These are phyloP conservation scores for Chauna torquata DNA, from an alignment of 2,113 vertebrate genomes.

Conservation along the genomic window DNA sequence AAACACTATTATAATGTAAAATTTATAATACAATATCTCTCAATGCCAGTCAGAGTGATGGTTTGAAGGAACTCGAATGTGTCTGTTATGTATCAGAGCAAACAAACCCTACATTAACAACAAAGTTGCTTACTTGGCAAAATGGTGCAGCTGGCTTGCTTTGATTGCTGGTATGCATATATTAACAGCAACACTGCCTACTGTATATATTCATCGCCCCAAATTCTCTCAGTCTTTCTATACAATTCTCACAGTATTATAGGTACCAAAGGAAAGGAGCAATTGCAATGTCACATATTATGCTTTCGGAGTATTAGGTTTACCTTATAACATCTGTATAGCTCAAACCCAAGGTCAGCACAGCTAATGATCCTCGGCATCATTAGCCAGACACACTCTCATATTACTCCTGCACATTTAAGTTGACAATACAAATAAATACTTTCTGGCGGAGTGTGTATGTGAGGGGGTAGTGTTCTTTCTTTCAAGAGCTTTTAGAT, in stretches of 20 bases:
- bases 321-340: background rate
- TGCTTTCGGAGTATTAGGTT: background rate
- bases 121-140: slow-evolving; percentile 60
- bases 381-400: background rate
- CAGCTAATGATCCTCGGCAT: background rate
- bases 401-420: background rate
- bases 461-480: slow-evolving; percentile 57
- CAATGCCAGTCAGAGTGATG: slow-evolving; percentile 66
- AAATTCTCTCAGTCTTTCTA: background rate
- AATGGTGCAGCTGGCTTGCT: slow-evolving; percentile 36
- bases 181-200: background rate
- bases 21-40: slow-evolving; percentile 74
- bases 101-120: slow-evolving; percentile 62
- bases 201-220: background rate
- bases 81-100: slow-evolving; percentile 68
- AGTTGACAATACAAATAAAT: slow-evolving; percentile 56
- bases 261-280: background rate
- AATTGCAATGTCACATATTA: rapidly evolving
- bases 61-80: slow-evolving; percentile 51
- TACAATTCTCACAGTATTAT: background rate
- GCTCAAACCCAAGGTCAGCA: background rate
- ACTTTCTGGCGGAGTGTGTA: slow-evolving; percentile 48
- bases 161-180: background rate
- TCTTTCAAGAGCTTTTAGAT: slow-evolving; percentile 72
- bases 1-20: slow-evolving; percentile 74